Conservation (phyloP, 2,797 vertebrate genomes). For the Astyanax mexicanus region DNA sequence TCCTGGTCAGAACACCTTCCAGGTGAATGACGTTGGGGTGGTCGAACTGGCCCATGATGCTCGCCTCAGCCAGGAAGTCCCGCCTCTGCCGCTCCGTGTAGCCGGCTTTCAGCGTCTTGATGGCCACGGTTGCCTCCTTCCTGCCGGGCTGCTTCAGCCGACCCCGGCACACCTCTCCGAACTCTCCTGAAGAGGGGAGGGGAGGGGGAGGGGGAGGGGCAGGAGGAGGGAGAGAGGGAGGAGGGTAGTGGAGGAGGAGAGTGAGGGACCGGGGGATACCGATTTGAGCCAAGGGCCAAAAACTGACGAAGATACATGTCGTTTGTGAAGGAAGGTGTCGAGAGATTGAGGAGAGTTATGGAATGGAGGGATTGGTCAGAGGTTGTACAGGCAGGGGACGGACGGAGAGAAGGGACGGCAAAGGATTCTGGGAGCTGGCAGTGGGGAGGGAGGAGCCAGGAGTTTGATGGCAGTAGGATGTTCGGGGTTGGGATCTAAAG, state of each 20-base stretch:
- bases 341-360: conserved; percentile 5
- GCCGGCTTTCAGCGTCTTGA: conserved; percentile 97
- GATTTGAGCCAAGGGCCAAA: conserved; percentile 46
- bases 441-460: conserved; percentile 63
- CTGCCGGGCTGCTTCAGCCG: conserved; percentile 94
- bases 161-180: conserved; percentile 95
- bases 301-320: conserved; percentile 43
- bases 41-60: conserved; percentile 99
- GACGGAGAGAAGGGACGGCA: conserved; percentile 69
- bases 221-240: conserved; percentile 38
- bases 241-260: conserved; percentile 37
- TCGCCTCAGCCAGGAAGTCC: conserved; percentile 96
- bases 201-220: not conserved
- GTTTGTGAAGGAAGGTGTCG: conserved; percentile 31
- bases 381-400: conserved; percentile 72
- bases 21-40: conserved; percentile 98
- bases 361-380: conserved; percentile 52
- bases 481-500: conserved; percentile 66
- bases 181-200: conserved; percentile 85
- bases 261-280: conserved; percentile 27
- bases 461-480: conserved; percentile 64
- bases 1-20: conserved; percentile 96
- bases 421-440: conserved; percentile 62
- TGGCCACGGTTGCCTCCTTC: conserved; percentile 94
- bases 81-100: conserved; percentile 96